Evolutionary conservation across 1,140 invertebrate genomes (phyloP).

Genomic region (Anagrus nilaparvatae): DNA sequence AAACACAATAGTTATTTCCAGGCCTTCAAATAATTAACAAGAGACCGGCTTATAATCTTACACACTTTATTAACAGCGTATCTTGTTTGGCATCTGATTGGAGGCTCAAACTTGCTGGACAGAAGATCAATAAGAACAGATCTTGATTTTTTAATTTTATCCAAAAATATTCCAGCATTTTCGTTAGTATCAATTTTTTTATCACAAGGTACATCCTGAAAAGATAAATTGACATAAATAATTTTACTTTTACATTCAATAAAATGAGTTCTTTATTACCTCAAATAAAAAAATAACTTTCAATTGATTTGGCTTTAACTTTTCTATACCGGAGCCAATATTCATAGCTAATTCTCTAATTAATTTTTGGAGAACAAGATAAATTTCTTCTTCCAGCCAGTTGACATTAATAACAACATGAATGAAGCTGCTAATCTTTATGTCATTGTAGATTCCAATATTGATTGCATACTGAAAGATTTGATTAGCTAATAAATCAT

Average conservation of each 20-base stretch:
- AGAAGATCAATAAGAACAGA: no score
- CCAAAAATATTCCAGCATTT: background rate
- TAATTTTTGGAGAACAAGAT: conserved; percentile 19
- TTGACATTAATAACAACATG: conserved; percentile 21
- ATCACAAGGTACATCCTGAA: conserved; percentile 16
- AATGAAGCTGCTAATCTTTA: conserved; percentile 18
- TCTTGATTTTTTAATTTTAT: conserved; percentile 4
- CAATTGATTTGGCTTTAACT: conserved; percentile 14
- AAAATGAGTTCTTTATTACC: conserved; percentile 12
- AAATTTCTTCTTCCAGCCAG: conserved; percentile 27
- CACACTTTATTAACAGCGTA: conserved; percentile 13
- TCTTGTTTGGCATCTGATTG: conserved; percentile 8
- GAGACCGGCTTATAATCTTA: conserved; percentile 17
- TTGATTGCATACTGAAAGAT: conserved; percentile 21
- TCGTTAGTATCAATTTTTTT: conserved; percentile 10
- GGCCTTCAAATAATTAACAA: conserved; percentile 20
- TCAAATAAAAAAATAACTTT: conserved; percentile 19
- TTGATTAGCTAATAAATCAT: conserved; percentile 19
- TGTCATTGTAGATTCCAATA: conserved; percentile 22
- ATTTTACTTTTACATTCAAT: conserved; percentile 5
- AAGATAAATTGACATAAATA: conserved; percentile 1
- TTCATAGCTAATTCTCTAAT: conserved; percentile 16
- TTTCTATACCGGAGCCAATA: conserved; percentile 18
- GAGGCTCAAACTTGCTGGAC: conserved; percentile 22
- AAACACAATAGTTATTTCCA: conserved; percentile 5